Percentiles rank a stretch among this genome's conserved stretches.
Conservation (phyloP, 2,797 vertebrate genomes). For the Pipistrellus pygmaeus region DNA sequence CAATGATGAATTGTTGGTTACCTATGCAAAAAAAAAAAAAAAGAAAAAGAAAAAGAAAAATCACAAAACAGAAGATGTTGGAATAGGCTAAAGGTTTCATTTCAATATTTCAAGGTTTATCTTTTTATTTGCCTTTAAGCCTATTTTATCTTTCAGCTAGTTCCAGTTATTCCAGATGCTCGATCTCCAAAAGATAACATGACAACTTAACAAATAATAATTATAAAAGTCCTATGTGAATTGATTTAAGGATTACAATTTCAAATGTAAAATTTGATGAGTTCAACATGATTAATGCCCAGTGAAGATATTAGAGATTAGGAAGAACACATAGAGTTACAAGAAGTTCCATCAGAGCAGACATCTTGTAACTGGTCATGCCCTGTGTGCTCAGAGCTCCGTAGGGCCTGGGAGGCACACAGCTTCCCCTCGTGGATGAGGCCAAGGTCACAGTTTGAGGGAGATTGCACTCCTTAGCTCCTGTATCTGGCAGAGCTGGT, state of each 20-base stretch:
- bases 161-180: slow-evolving; percentile 4
- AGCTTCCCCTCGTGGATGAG: not conserved
- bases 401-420: not conserved
- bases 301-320: not conserved
- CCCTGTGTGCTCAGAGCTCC: not conserved
- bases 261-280: slow-evolving; percentile 27
- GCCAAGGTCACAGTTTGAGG: no score
- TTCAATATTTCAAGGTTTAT: slow-evolving; percentile 17
- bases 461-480: not conserved
- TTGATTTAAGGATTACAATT: slow-evolving; percentile 43
- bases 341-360: not conserved
- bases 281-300: slow-evolving; percentile 24
- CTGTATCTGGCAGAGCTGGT: not conserved
- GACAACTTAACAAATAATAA: slow-evolving; percentile 49
- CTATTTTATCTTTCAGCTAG: slow-evolving; percentile 20
- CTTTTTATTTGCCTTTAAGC: slow-evolving; percentile 32
- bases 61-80: not conserved
- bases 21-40: not conserved
- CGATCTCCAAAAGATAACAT: not conserved
- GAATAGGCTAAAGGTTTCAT: not conserved
- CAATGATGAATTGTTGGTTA: not conserved
- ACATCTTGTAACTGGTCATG: not conserved
- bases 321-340: not conserved
- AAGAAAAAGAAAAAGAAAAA: slow-evolving; percentile 13
- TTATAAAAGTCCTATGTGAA: not conserved